A percentile compares a stretch with the other conserved stretches of the same genome.
phyloP scores from a whole-genome alignment of 2,888 invertebrate species.

The Dasypogon diadema region DNA sequence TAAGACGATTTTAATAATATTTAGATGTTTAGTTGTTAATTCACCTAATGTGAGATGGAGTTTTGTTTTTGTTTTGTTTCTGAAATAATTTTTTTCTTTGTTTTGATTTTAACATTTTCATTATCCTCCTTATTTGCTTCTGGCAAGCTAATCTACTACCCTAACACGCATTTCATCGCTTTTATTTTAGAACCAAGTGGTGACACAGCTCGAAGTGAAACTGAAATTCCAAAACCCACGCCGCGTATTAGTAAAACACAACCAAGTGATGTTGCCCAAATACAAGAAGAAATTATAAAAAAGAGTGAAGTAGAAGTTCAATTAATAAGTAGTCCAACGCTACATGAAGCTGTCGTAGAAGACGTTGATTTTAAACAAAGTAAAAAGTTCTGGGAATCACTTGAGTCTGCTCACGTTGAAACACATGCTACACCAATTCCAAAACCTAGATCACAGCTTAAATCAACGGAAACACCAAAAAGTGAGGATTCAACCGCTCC shows the following conservation, averaged over 20 bases:
- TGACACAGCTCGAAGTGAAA: conserved; percentile 60
- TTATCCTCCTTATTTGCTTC: conserved; percentile 53
- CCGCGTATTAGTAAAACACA: conserved; percentile 67
- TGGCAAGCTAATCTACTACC: conserved; percentile 56
- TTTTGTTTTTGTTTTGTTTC: conserved; percentile 12
- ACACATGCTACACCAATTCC: conserved; percentile 61
- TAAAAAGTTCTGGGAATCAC: conserved; percentile 57
- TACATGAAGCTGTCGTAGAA: conserved; percentile 39
- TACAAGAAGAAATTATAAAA: conserved; percentile 26
- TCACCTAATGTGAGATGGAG: conserved; percentile 42
- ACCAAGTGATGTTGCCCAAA: conserved; percentile 59
- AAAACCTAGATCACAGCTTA: conserved; percentile 65
- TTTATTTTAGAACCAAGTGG: conserved; percentile 69
- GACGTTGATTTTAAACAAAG: conserved; percentile 56
- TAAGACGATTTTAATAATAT: conserved; percentile 37
- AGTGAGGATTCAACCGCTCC: conserved; percentile 40
- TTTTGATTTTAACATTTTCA: conserved; percentile 37
- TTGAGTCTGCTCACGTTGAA: conserved; percentile 52
- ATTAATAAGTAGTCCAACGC: not conserved
- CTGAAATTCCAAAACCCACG: conserved; percentile 70
- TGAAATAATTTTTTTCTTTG: conserved; percentile 8
- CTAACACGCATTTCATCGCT: conserved; percentile 61
- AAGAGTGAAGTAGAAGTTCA: conserved; percentile 11
- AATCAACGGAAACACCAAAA: conserved; percentile 60
- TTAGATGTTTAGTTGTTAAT: conserved; percentile 34